A percentile compares a stretch with the other conserved stretches of the same genome.
Evolutionary conservation across 2,888 invertebrate genomes (phyloP).

Genomic region (Leptinotarsa juncta): DNA sequence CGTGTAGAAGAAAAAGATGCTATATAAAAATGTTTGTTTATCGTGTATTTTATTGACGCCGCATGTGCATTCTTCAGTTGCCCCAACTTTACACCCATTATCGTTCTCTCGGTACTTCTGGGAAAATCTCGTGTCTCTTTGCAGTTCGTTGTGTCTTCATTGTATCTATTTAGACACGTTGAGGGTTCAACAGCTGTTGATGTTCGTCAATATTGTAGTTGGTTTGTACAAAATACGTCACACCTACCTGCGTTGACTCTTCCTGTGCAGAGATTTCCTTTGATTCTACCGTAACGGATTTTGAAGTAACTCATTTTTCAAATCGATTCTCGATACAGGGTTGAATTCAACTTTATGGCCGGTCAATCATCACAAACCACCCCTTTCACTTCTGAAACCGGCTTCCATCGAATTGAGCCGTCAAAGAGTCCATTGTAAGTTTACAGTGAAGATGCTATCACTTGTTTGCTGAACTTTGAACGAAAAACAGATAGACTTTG

Average conservation of each 20-base stretch:
- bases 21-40: too few species aligned
- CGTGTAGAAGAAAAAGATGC: too few species aligned
- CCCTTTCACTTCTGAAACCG: too few species aligned
- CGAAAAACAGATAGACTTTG: too few species aligned
- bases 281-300: slow-evolving; percentile 2
- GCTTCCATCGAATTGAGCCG: too few species aligned
- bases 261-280: background rate
- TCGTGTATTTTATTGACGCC: too few species aligned
- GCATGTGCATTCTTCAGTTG: too few species aligned
- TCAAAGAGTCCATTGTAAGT: too few species aligned
- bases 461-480: too few species aligned
- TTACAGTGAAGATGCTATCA: too few species aligned
- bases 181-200: slow-evolving; percentile 21
- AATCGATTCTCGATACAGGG: background rate
- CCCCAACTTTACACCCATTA: background rate
- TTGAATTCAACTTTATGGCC: background rate
- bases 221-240: background rate
- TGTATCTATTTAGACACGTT: slow-evolving; percentile 13
- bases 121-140: slow-evolving; percentile 16
- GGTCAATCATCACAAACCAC: background rate
- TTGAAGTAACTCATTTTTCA: background rate
- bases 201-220: slow-evolving; percentile 20
- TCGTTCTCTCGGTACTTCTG: slow-evolving; percentile 20
- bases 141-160: slow-evolving; percentile 8
- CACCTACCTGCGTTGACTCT: slow-evolving; percentile 7